Conservation (phyloP, 2,888 invertebrate genomes). For the Hirtodrosophila duncani region DNA sequence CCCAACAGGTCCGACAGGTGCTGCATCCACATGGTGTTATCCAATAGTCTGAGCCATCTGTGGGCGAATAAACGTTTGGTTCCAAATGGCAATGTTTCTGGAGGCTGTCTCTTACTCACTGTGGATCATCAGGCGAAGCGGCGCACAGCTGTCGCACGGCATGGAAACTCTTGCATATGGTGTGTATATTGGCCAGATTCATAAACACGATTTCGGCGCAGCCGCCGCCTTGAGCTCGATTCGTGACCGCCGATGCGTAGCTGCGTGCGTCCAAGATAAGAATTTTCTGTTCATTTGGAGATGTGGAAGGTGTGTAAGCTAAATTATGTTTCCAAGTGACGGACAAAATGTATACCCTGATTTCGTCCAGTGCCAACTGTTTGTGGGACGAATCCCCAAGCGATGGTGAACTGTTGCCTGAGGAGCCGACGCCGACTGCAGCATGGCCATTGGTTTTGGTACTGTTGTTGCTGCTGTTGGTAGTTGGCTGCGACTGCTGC, state of each 20-base stretch:
- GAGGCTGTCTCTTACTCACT: slow-evolving; percentile 80
- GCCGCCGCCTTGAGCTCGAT: slow-evolving; percentile 97
- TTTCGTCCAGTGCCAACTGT: slow-evolving; percentile 76
- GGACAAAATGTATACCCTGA: no score
- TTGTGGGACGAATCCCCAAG: slow-evolving; percentile 76
- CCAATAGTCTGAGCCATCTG: slow-evolving; percentile 93
- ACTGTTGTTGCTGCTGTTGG: no score
- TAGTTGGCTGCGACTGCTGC: neutral
- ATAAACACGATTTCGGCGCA: slow-evolving; percentile 98
- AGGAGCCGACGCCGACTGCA: no score
- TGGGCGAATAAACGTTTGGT: neutral
- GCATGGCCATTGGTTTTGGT: slow-evolving; percentile 37
- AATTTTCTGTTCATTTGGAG: no score
- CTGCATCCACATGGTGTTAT: slow-evolving; percentile 94
- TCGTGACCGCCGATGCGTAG: slow-evolving; percentile 97
- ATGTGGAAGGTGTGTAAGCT: no score
- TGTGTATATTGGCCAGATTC: slow-evolving; percentile 98
- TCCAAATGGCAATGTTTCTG: neutral
- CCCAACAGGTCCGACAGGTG: slow-evolving; percentile 91
- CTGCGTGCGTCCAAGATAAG: slow-evolving; percentile 97
- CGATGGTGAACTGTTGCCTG: slow-evolving; percentile 76
- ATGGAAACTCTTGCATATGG: slow-evolving; percentile 94
- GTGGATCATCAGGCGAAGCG: slow-evolving; percentile 88
- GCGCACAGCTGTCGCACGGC: slow-evolving; percentile 88
- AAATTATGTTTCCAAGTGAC: no score